Evolutionary conservation across 2,797 vertebrate genomes (phyloP), one percentile per base, ranked within the genome.

Genomic region (Rhodeus uyekii): DNA sequence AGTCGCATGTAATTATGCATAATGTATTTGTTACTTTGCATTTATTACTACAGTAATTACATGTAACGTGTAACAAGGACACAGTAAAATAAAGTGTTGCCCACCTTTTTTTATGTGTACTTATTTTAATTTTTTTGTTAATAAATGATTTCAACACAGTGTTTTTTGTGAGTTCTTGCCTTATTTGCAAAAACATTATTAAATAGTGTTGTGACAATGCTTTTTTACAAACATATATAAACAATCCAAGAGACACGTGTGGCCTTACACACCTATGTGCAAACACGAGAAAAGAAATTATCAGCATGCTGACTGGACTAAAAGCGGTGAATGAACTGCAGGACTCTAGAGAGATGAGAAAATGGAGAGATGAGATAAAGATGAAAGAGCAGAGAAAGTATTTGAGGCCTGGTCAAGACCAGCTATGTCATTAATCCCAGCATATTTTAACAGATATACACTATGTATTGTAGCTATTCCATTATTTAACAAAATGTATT

Each of bases 281-380:
- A 67, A 50, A 65, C 75, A 46, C 22, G 55, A 36, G 24, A 44
- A 44, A 34, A 77, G 55, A 86, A 63, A 24, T 64, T 84, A 79
- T 80, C 58, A 50, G 65, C 44, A 32, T 65, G 38, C 36, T 61
- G 80, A 79, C 46, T 39, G 74, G 55, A 72, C 75, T 46, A 27
- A 75, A 58, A 80, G 44, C 46, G 80, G 38, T 76, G 65, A 84
- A 76, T 80, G 71, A 53, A 76, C n/a, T 29, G 46, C 64, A 61
- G 61, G 76, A 68, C 68, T 81, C 82, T 32, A 46, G 63, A 71
- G 68, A 65, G 50, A 68, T 19, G 8, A 58, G 63, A 10, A 84
- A 84, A 67, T 36, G 27, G 18, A 79, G 63, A 71, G 76, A 67
- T 79, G 36, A 79, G 69, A 86, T 83, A 83, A 83, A 48, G 39